Evolutionary conservation across 92 coral and sea anemone genomes (phyloP).

Genomic region (Pocillopora grandis): DNA sequence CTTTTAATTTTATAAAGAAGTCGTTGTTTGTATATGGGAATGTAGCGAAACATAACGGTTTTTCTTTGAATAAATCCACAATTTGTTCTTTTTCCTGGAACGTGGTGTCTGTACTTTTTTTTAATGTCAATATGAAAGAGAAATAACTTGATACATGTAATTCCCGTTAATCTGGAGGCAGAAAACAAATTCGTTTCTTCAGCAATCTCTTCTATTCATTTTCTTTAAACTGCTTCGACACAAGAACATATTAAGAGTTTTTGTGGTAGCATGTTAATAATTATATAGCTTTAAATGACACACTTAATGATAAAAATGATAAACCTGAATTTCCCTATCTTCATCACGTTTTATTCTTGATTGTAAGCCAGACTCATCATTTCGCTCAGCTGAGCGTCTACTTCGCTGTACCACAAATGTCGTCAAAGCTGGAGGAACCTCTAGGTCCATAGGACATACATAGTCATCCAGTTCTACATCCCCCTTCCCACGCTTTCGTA

Average conservation of each 20-base stretch:
- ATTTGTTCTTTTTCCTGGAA: too few relatives aligned
- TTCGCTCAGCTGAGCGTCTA: slow-evolving; percentile 46
- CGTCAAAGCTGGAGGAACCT: slow-evolving; percentile 77
- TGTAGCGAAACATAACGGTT: too few relatives aligned
- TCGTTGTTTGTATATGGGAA: too few relatives aligned
- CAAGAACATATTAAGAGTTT: background rate
- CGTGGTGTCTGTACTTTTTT: too few relatives aligned
- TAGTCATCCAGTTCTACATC: slow-evolving; percentile 87
- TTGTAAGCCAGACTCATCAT: slow-evolving; percentile 8
- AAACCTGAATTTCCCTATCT: slow-evolving; percentile 25
- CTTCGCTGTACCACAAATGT: slow-evolving; percentile 70
- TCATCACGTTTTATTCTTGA: slow-evolving; percentile 31
- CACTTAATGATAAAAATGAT: background rate
- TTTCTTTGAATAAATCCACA: too few relatives aligned
- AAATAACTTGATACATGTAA: too few relatives aligned
- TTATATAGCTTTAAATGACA: background rate
- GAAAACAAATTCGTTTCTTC: too few relatives aligned
- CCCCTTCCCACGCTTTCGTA: slow-evolving; percentile 82
- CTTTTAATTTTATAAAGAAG: too few relatives aligned
- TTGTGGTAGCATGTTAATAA: background rate
- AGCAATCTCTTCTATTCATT: too few relatives aligned
- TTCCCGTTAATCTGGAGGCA: too few relatives aligned
- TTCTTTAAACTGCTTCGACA: too few relatives aligned
- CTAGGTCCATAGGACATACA: slow-evolving; percentile 98
- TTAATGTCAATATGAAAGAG: too few relatives aligned